Evolutionary conservation across 2,888 invertebrate genomes (phyloP).

Genomic region (Mimumesa dahlbomi): DNA sequence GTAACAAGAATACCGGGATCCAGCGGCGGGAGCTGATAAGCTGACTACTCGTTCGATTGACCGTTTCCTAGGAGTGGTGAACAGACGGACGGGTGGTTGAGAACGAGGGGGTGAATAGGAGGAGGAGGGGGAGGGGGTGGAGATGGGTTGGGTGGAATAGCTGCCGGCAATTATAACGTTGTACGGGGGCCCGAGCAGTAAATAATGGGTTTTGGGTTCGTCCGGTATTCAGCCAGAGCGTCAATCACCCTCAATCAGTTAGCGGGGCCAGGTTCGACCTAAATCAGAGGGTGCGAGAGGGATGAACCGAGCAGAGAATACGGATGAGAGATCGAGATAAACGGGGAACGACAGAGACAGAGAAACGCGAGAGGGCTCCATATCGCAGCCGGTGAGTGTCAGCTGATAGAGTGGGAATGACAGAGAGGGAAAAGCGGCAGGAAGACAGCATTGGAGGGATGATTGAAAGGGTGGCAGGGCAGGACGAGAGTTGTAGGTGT

Average conservation of each 20-base stretch:
- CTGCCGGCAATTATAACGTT: slow-evolving; percentile 76
- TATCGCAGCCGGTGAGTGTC: slow-evolving; percentile 54
- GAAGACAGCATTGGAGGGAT: slow-evolving; percentile 20
- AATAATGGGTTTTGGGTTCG: slow-evolving; percentile 77
- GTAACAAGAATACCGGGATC: no score
- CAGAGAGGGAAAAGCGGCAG: slow-evolving; percentile 44
- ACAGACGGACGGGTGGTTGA: background rate
- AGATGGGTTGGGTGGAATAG: no score
- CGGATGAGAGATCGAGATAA: slow-evolving; percentile 51
- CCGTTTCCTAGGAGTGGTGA: background rate
- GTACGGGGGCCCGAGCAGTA: slow-evolving; percentile 71
- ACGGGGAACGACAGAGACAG: slow-evolving; percentile 32
- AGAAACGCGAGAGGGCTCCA: slow-evolving; percentile 26
- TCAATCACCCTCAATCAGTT: slow-evolving; percentile 79
- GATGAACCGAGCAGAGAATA: slow-evolving; percentile 45
- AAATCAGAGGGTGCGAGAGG: slow-evolving; percentile 69
- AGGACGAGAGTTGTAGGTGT: background rate
- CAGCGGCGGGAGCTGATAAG: background rate
- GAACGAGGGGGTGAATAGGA: background rate
- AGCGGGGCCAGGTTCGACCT: slow-evolving; percentile 71
- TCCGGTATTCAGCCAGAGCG: slow-evolving; percentile 76
- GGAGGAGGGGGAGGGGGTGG: slow-evolving; percentile 17
- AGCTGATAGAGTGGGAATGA: slow-evolving; percentile 55
- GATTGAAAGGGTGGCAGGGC: slow-evolving; percentile 33
- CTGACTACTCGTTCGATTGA: background rate